phyloP scores from a whole-genome alignment of 2,797 vertebrate genomes.

The Galagoides demidoff region DNA sequence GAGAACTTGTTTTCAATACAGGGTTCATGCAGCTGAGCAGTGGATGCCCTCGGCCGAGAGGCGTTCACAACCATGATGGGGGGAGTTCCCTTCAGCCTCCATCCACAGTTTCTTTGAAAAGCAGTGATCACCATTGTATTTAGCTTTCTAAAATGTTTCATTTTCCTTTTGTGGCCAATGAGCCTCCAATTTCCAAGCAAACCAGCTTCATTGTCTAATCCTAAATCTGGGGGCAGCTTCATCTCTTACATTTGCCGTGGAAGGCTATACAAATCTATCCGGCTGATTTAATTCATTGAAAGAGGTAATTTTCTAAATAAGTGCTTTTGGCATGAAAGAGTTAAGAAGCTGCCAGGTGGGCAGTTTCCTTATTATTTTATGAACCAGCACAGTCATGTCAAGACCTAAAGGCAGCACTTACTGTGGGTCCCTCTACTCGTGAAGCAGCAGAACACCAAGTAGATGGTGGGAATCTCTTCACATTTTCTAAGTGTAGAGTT shows the following conservation, averaged over 20 bases:
- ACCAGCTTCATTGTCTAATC: constrained; percentile 1
- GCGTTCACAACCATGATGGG: background rate
- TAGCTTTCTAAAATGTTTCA: background rate
- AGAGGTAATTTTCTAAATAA: constrained; percentile 56
- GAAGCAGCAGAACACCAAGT: background rate
- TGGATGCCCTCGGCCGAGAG: background rate
- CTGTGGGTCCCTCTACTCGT: background rate
- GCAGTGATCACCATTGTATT: background rate
- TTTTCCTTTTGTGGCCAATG: background rate
- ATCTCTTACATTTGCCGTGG: constrained; percentile 20
- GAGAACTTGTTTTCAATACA: background rate
- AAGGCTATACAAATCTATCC: constrained; percentile 6
- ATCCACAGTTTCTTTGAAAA: background rate
- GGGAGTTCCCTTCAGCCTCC: background rate
- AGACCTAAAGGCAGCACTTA: background rate
- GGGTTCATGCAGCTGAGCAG: background rate
- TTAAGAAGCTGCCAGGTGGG: constrained; percentile 23
- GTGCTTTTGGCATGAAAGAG: constrained; percentile 11
- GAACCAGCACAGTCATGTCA: background rate
- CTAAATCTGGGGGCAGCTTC: constrained; percentile 23
- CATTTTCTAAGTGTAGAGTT: background rate
- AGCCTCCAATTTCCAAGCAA: constrained; percentile 47
- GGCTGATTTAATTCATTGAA: constrained; percentile 49
- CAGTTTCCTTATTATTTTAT: constrained; percentile 6
- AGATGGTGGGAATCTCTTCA: background rate